Evolutionary conservation across 2,113 vertebrate species (phyloP).

Genomic region (Hystrix cristata): DNA sequence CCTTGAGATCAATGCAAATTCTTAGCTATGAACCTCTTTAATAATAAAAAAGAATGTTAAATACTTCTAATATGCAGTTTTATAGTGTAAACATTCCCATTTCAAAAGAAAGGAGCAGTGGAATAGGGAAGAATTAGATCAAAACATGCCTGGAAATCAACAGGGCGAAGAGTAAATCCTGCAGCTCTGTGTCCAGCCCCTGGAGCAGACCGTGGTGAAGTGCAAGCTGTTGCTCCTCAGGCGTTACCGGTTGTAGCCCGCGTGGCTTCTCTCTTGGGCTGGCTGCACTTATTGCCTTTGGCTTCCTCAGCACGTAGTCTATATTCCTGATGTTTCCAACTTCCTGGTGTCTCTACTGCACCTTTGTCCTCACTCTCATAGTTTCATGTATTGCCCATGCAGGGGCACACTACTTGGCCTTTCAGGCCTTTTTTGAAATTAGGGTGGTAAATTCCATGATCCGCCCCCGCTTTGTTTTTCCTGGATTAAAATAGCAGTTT

Average conservation of each 20-base stretch:
- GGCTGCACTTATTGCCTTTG: neutral
- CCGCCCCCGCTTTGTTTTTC: no score
- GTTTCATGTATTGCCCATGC: neutral
- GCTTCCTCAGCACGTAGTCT: neutral
- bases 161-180: neutral
- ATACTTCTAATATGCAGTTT: neutral
- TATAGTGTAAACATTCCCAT: neutral
- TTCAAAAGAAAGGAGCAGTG: neutral
- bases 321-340: neutral
- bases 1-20: neutral
- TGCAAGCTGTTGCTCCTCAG: neutral
- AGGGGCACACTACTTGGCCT: neutral
- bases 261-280: neutral
- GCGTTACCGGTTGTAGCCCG: neutral
- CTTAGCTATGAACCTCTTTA: neutral
- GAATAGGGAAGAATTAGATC: neutral
- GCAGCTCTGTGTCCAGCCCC: neutral
- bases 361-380: neutral
- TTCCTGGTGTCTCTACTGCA: neutral
- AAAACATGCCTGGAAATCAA: neutral
- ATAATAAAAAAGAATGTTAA: neutral
- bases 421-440: neutral
- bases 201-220: neutral
- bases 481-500: no score
- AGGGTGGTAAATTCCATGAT: neutral